These are phyloP conservation scores for Tolypeutes matacus DNA, from an alignment of 2,797 vertebrate species.

Conservation along the genomic window DNA sequence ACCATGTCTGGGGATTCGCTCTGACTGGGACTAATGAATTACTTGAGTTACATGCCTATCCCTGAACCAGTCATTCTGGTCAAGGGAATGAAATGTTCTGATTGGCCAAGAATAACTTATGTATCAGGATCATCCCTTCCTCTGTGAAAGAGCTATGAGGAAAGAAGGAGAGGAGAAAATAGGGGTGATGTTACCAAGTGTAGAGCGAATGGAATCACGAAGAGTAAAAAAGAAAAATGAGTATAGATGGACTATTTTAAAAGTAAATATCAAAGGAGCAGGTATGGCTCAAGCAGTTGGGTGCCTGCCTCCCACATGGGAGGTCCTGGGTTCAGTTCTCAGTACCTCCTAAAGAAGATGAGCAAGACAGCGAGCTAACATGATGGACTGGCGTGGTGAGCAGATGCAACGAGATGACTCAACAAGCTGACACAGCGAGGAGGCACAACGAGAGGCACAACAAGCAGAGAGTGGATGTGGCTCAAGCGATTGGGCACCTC, in stretches of 20 bases:
- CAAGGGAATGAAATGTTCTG: constrained; percentile 16
- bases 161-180: background rate
- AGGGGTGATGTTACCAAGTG: background rate
- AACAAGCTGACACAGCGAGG: no score
- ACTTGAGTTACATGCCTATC: background rate
- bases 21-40: background rate
- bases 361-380: no score
- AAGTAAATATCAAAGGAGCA: background rate
- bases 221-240: constrained; percentile 13
- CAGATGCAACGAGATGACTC: no score
- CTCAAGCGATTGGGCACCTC: no score
- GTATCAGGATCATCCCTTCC: background rate
- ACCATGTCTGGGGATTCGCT: background rate
- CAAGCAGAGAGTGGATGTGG: no score
- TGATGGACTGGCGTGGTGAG: no score
- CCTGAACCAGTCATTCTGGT: background rate
- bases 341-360: no score
- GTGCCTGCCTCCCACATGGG: no score
- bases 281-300: no score
- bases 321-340: no score
- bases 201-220: background rate
- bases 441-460: no score
- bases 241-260: constrained; percentile 12
- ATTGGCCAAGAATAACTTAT: background rate
- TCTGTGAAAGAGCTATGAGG: background rate